These are phyloP conservation scores for Myotis pilosus DNA, from an alignment of 2,797 vertebrate species.

Conservation along the genomic window DNA sequence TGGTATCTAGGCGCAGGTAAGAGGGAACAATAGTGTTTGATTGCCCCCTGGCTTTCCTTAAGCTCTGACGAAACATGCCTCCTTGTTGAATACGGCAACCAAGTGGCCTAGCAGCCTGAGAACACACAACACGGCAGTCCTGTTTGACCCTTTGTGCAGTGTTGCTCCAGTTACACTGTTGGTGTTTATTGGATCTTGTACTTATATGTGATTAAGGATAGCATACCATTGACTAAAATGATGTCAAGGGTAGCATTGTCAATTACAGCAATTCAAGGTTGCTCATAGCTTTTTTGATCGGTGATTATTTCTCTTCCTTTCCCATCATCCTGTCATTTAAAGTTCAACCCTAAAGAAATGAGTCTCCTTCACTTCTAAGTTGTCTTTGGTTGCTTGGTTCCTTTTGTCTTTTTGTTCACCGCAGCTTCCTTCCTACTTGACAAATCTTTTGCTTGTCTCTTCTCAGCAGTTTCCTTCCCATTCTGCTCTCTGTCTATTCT, in stretches of 20 bases:
- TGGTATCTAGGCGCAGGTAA: neutral
- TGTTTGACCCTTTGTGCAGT: constrained; percentile 29
- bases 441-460: constrained; percentile 41
- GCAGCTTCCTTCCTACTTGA: constrained; percentile 45
- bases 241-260: neutral
- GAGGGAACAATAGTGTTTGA: neutral
- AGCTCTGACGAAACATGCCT: neutral
- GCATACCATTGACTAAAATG: neutral
- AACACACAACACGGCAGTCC: neutral
- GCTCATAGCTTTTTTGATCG: neutral
- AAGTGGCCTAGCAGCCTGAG: constrained; percentile 26
- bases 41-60: neutral
- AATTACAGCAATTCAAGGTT: neutral
- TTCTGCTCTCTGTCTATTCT: neutral
- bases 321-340: neutral
- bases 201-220: constrained; percentile 1
- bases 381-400: constrained; percentile 42
- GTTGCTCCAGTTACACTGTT: constrained; percentile 56
- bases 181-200: constrained; percentile 14
- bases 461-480: constrained; percentile 39
- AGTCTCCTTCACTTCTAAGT: constrained; percentile 6
- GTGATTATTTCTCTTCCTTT: constrained; percentile 9
- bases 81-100: neutral
- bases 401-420: constrained; percentile 21
- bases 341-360: neutral